phyloP scores from a whole-genome alignment of 2,888 invertebrate species.

The Imbricaverruca yamaguchii region DNA sequence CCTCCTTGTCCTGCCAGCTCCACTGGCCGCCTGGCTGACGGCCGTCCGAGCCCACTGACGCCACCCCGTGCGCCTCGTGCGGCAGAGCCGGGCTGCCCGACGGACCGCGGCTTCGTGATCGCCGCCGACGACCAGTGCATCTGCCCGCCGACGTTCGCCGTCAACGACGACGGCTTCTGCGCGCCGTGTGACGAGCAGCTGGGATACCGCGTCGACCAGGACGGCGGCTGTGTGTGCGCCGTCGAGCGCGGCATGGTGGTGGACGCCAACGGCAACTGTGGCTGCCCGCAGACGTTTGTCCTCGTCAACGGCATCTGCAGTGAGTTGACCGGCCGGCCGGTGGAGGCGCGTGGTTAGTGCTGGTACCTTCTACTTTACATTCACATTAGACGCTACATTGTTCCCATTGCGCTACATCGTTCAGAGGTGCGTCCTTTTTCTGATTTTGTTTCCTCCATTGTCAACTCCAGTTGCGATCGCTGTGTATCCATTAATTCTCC shows the following conservation, averaged over 20 bases:
- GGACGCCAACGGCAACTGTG: slow-evolving; percentile 51
- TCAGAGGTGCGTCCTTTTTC: no score
- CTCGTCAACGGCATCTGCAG: slow-evolving; percentile 5
- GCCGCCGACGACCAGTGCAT: slow-evolving; percentile 56
- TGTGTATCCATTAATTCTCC: no score
- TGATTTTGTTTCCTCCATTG: no score
- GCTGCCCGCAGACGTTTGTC: slow-evolving; percentile 34
- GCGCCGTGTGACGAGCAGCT: slow-evolving; percentile 61
- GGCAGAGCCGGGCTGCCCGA: slow-evolving; percentile 54
- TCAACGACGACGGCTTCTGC: slow-evolving; percentile 69
- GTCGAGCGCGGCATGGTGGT: slow-evolving; percentile 59
- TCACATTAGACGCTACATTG: no score
- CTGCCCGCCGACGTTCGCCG: slow-evolving; percentile 67
- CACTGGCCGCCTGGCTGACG: no score
- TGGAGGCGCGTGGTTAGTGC: no score
- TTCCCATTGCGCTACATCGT: no score
- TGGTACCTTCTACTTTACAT: no score
- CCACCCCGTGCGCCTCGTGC: slow-evolving; percentile 31
- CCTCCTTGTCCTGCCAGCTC: no score
- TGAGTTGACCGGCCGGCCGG: not conserved
- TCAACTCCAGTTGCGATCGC: no score
- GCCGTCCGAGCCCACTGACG: no score
- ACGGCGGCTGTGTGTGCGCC: slow-evolving; percentile 67
- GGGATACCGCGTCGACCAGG: slow-evolving; percentile 67
- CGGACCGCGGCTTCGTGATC: slow-evolving; percentile 64